Conservation (phyloP, 2,888 invertebrate species). For the Notodonta dromedarius region DNA sequence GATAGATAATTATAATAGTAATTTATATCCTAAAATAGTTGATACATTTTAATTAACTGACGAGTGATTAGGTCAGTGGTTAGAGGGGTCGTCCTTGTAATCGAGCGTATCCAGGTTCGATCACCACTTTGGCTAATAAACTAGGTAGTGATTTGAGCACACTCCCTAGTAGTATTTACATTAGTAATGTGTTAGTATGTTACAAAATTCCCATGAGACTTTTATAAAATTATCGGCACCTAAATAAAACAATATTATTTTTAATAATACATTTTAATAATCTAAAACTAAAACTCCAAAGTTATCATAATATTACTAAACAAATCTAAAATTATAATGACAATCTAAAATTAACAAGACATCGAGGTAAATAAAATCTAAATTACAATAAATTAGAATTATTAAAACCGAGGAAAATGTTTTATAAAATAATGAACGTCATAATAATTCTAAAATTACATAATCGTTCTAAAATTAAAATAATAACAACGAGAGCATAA, state of each 20-base stretch:
- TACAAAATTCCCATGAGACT: no score
- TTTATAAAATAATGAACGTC: background rate
- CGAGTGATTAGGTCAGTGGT: no score
- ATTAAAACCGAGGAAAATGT: background rate
- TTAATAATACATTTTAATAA: background rate
- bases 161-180: no score
- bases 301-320: background rate
- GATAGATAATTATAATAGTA: no score
- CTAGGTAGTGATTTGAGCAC: no score
- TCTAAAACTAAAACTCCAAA: background rate
- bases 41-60: no score
- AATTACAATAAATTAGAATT: background rate
- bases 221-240: no score
- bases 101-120: no score
- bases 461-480: conserved; percentile 2
- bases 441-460: conserved; percentile 1
- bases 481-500: background rate
- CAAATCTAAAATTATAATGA: background rate
- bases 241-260: background rate
- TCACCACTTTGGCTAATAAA: no score
- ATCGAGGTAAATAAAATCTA: background rate
- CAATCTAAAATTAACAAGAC: background rate
- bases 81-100: no score
- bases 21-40: no score
- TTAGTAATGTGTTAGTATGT: no score